Percentiles rank a stretch among this genome's conserved stretches.
Conservation (phyloP, 2,888 invertebrate genomes). For the Tupiocoris notatus region DNA sequence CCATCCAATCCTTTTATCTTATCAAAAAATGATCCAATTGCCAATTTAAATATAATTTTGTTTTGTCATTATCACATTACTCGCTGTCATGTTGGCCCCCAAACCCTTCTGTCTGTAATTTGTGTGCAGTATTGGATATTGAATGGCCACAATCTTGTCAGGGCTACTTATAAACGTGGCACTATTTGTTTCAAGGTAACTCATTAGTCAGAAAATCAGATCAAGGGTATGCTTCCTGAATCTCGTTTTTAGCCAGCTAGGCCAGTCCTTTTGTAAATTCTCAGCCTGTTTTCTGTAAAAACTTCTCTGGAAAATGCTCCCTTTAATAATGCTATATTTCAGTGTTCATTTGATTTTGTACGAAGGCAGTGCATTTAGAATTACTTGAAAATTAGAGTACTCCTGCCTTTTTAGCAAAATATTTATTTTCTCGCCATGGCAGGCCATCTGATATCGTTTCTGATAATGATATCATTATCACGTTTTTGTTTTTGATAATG, state of each 20-base stretch:
- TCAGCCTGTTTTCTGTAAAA: constrained; percentile 42
- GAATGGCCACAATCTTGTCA: too few species aligned
- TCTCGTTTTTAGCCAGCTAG: not conserved
- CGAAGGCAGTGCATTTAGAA: constrained; percentile 50
- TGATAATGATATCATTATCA: constrained; percentile 53
- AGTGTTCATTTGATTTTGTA: constrained; percentile 12
- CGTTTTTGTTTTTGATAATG: too few species aligned
- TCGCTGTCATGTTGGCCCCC: not conserved
- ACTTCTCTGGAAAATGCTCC: not conserved
- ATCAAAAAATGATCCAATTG: too few species aligned
- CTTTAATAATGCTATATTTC: constrained; percentile 33
- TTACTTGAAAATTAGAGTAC: constrained; percentile 50
- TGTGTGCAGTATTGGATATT: not conserved
- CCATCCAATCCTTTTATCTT: too few species aligned
- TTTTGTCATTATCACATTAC: not conserved
- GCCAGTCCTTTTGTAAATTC: constrained; percentile 49
- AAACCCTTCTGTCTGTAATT: not conserved
- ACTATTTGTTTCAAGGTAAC: too few species aligned
- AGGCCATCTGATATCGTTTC: constrained; percentile 48
- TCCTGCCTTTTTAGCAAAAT: constrained; percentile 49
- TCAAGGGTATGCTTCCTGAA: constrained; percentile 34
- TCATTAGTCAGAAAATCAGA: too few species aligned
- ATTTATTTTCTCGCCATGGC: constrained; percentile 50
- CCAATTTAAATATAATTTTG: too few species aligned
- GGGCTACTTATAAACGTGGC: too few species aligned